Evolutionary conservation across 2,888 invertebrate genomes (phyloP), one percentile per base, ranked within the genome.

Genomic region (Dicyrtoma fusca): DNA sequence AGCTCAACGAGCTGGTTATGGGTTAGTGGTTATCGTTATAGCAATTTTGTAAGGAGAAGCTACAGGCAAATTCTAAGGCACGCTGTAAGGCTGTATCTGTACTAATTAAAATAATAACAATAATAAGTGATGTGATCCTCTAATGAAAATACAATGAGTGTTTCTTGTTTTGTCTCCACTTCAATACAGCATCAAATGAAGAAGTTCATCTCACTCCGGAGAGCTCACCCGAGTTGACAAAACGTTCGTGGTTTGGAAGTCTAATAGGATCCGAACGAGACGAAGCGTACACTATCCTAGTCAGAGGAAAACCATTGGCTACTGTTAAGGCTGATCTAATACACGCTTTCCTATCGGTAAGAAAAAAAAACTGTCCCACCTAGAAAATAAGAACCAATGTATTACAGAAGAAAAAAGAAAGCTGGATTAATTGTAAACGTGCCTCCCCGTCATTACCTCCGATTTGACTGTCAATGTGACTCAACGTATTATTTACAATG

Each of bases 201-300:
- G 94, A 96, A 85, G 94, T 95, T 66, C 93, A 94, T 81, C 87
- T 96, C 73, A 97, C 96, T 11, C 97, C 97, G 0, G 96, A 96
- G 82, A 93, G 96, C 0, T 97, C 96, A 0, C 97, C 97, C 0
- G 97, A 97, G 84, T 86, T 97, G 69, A 97, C 97, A 53, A 98
- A 98, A 85, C 92, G 95, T 78, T 98, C 98, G 0, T 99, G 98
- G 98, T 99, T 99, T 85, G 98, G 98, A 13, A 95, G 95, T 79
- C 86, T 99, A 79, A 93, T 99, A 86, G 93, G 97, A n/a, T 95
- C 92, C 3, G 97, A 94, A 83, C 92, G 97, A 82, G 98, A 99
- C 82, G 97, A 98, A 84, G 95, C 94, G 4, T 95, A 97, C 85
- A 97, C 97, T 44, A 92, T 98, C 73, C 87, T 98, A 76, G 95